Percentiles rank a stretch among this genome's conserved stretches.
Evolutionary conservation across 2,797 vertebrate genomes (phyloP).

Genomic region (Gadopsis marmoratus): DNA sequence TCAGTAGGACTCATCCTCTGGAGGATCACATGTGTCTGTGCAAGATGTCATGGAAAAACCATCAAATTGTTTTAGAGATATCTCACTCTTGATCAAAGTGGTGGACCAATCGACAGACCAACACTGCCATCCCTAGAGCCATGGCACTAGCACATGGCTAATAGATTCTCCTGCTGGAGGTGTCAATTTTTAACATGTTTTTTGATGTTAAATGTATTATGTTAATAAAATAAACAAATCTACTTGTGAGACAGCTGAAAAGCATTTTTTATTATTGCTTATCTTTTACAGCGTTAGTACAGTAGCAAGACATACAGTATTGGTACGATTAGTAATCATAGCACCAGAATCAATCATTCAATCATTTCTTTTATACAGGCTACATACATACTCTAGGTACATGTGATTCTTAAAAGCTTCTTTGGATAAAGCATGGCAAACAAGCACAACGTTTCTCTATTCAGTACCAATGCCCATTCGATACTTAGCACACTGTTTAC

Average conservation of each 20-base stretch:
- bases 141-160: background rate
- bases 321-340: constrained; percentile 76
- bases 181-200: background rate
- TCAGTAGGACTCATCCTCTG: background rate
- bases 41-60: background rate
- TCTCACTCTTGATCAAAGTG: no score
- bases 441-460: constrained; percentile 69
- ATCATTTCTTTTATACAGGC: constrained; percentile 74
- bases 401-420: constrained; percentile 80
- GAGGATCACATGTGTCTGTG: background rate
- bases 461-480: constrained; percentile 76
- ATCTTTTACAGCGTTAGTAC: constrained; percentile 80
- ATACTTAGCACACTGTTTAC: constrained; percentile 78
- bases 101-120: background rate
- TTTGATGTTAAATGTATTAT: background rate
- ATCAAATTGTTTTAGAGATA: background rate
- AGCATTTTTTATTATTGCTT: constrained; percentile 72
- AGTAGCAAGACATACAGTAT: constrained; percentile 75
- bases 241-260: constrained; percentile 44
- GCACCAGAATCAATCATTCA: constrained; percentile 81
- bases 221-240: constrained; percentile 8
- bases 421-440: constrained; percentile 86
- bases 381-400: constrained; percentile 74
- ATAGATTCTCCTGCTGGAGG: background rate
- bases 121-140: background rate